These are phyloP conservation scores for Zaprionus lachaisei DNA, from an alignment of 1,140 invertebrate genomes.

Conservation along the genomic window DNA sequence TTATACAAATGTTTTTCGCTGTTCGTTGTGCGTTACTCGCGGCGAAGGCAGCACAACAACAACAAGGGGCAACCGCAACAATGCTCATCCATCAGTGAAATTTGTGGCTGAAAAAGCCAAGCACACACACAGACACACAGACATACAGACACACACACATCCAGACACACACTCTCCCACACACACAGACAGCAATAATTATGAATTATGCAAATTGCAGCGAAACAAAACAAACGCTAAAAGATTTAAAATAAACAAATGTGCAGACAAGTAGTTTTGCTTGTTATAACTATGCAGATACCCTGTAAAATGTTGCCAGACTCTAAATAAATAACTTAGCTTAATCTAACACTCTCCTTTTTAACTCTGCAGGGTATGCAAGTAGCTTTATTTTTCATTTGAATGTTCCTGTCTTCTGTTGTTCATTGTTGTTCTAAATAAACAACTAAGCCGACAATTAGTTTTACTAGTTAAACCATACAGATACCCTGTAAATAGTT, in stretches of 20 bases:
- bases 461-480: no score
- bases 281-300: not conserved
- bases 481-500: no score
- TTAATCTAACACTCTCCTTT: no score
- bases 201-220: conserved; percentile 62
- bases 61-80: conserved; percentile 8
- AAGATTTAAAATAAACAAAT: conserved; percentile 25
- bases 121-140: not conserved
- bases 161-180: conserved; percentile 2
- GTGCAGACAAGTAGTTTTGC: not conserved
- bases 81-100: conserved; percentile 8
- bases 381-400: no score
- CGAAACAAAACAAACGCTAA: conserved; percentile 20
- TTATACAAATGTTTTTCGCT: conserved; percentile 41
- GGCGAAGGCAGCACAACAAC: not conserved
- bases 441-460: no score
- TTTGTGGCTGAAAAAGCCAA: not conserved
- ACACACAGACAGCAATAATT: conserved; percentile 15
- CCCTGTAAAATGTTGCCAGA: not conserved
- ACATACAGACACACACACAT: not conserved
- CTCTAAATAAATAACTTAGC: no score
- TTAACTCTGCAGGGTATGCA: no score
- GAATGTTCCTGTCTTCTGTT: no score
- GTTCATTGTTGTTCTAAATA: no score
- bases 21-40: conserved; percentile 10